Percentiles rank a stretch among this genome's conserved stretches.
Evolutionary conservation across 2,888 invertebrate species (phyloP).

Genomic region (Leistus spinibarbis): DNA sequence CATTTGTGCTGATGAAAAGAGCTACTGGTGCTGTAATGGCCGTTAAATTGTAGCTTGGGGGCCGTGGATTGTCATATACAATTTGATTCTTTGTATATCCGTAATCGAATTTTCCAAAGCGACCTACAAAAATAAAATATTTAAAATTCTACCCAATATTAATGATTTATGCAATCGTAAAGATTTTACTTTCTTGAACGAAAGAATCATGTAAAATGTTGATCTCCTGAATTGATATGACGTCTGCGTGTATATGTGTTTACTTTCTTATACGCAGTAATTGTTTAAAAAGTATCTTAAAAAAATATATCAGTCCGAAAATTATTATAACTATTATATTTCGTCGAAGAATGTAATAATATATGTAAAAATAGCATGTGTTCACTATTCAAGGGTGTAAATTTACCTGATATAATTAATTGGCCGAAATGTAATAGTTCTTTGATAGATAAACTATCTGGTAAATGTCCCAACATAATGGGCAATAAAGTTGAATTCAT

Average conservation of each 20-base stretch:
- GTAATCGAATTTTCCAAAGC: constrained; percentile 63
- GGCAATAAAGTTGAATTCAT: background rate
- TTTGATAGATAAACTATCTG: background rate
- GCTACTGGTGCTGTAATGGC: constrained; percentile 66
- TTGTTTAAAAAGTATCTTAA: too few relatives aligned
- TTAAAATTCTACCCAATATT: background rate
- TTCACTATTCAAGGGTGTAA: background rate
- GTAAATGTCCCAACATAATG: background rate
- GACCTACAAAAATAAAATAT: background rate
- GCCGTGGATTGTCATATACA: constrained; percentile 60
- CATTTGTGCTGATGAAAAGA: constrained; percentile 68
- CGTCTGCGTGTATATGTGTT: too few relatives aligned
- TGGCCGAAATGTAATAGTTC: background rate
- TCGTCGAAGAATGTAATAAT: too few relatives aligned
- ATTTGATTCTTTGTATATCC: constrained; percentile 61
- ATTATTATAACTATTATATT: too few relatives aligned
- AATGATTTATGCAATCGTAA: background rate
- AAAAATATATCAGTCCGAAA: too few relatives aligned
- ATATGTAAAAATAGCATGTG: too few relatives aligned
- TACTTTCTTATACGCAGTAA: too few relatives aligned
- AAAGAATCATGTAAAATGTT: too few relatives aligned
- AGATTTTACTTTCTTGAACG: background rate
- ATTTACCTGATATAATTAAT: background rate
- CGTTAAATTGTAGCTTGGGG: constrained; percentile 65
- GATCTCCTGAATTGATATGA: too few relatives aligned